Conservation (phyloP, 1,140 invertebrate species). For the Calliphora vicina region DNA sequence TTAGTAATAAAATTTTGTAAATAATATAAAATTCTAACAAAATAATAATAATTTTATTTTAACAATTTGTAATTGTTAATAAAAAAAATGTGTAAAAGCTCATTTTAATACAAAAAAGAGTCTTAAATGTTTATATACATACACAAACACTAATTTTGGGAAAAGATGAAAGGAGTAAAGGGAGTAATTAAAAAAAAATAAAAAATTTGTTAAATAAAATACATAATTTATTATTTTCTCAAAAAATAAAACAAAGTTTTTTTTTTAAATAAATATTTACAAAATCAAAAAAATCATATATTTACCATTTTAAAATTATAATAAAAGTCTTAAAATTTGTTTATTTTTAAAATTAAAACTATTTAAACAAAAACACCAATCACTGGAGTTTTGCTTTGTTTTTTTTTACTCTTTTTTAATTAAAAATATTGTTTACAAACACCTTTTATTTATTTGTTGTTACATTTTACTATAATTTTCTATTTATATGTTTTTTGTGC, state of each 20-base stretch:
- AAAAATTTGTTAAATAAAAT: background rate
- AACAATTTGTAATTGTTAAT: background rate
- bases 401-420: background rate
- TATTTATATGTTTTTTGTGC: background rate
- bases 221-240: background rate
- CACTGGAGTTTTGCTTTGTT: background rate
- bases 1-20: background rate
- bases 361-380: background rate
- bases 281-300: background rate
- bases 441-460: slow-evolving; percentile 5
- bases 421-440: slow-evolving; percentile 21
- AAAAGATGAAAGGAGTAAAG: background rate
- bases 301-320: background rate
- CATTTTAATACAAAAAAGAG: background rate
- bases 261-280: slow-evolving; percentile 1
- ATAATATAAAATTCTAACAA: too few species aligned
- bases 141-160: background rate
- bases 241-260: background rate
- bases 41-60: background rate
- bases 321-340: background rate
- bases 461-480: slow-evolving; percentile 30
- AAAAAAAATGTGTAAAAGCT: background rate
- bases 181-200: background rate
- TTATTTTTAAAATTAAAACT: background rate
- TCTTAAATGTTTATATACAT: background rate